Evolutionary conservation across 1,140 invertebrate species (phyloP).

Genomic region (Spodoptera frugiperda): DNA sequence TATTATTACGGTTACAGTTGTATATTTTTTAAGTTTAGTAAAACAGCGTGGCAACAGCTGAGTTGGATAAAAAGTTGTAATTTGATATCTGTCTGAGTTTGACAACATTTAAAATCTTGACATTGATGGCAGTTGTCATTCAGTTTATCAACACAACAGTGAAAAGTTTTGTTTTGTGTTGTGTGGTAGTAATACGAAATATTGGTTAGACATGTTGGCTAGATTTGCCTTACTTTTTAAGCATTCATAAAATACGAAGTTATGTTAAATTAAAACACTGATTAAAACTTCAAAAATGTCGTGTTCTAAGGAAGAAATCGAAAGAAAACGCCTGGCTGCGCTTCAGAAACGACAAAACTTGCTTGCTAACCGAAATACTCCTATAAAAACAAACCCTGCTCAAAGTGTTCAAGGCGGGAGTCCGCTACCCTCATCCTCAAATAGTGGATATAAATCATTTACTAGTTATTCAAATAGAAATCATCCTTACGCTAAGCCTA

Average conservation of each 20-base stretch:
- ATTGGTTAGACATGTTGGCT: background rate
- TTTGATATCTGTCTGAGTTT: too few relatives aligned
- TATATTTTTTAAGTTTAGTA: too few relatives aligned
- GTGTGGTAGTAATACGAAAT: background rate
- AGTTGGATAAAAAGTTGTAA: too few relatives aligned
- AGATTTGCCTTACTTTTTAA: too few relatives aligned
- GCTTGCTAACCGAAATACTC: constrained; percentile 15
- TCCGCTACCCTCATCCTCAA: constrained; percentile 3
- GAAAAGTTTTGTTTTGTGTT: constrained; percentile 3
- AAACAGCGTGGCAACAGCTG: too few relatives aligned
- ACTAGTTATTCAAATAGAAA: constrained; percentile 53
- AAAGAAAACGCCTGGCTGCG: constrained; percentile 81
- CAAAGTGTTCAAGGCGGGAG: background rate
- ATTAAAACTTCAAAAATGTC: constrained; percentile 61
- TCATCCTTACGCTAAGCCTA: constrained; percentile 70
- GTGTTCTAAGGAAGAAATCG: constrained; percentile 84
- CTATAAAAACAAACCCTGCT: background rate
- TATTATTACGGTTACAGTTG: too few relatives aligned
- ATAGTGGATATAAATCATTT: constrained; percentile 53
- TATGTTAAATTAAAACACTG: background rate
- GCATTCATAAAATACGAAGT: background rate
- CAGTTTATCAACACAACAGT: too few relatives aligned
- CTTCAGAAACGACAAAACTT: constrained; percentile 76
- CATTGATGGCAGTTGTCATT: background rate
- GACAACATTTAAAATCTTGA: background rate